A percentile compares a stretch with the other conserved stretches of the same genome.
phyloP scores from a whole-genome alignment of 2,888 invertebrate genomes.

The Eumacrocentrus americanus region DNA sequence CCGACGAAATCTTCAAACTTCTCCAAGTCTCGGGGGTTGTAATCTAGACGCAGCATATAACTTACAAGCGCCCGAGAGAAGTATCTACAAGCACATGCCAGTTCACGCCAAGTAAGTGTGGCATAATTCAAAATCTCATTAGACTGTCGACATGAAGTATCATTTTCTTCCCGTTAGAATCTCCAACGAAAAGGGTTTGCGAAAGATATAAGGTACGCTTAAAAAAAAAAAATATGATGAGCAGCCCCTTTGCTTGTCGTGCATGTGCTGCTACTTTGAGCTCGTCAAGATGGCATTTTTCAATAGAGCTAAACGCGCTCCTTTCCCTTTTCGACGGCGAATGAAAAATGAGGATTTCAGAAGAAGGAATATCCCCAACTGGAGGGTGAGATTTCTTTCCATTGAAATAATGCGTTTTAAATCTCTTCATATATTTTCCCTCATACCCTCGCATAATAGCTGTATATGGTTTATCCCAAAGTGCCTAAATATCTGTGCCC shows the following conservation, averaged over 20 bases:
- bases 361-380: background rate
- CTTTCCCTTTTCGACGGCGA: background rate
- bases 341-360: slow-evolving; percentile 2
- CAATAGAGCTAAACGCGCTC: slow-evolving; percentile 2
- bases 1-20: background rate
- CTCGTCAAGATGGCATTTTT: slow-evolving; percentile 15
- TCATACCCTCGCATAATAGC: background rate
- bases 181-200: too few species aligned
- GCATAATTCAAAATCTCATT: slow-evolving; percentile 60
- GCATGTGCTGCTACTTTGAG: slow-evolving; percentile 8
- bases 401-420: slow-evolving; percentile 24
- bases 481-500: slow-evolving; percentile 26
- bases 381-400: background rate
- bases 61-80: slow-evolving; percentile 20
- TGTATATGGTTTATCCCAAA: slow-evolving; percentile 24
- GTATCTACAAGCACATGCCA: slow-evolving; percentile 27
- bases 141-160: slow-evolving; percentile 49
- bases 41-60: background rate
- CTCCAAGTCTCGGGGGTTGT: background rate
- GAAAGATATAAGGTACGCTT: slow-evolving; percentile 6
- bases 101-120: slow-evolving; percentile 45
- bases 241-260: background rate
- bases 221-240: slow-evolving; percentile 15
- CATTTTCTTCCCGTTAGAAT: slow-evolving; percentile 42
- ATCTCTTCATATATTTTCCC: slow-evolving; percentile 19